These are phyloP conservation scores for Cryptoprocta ferox DNA, from an alignment of 2,797 vertebrate species.

Conservation along the genomic window DNA sequence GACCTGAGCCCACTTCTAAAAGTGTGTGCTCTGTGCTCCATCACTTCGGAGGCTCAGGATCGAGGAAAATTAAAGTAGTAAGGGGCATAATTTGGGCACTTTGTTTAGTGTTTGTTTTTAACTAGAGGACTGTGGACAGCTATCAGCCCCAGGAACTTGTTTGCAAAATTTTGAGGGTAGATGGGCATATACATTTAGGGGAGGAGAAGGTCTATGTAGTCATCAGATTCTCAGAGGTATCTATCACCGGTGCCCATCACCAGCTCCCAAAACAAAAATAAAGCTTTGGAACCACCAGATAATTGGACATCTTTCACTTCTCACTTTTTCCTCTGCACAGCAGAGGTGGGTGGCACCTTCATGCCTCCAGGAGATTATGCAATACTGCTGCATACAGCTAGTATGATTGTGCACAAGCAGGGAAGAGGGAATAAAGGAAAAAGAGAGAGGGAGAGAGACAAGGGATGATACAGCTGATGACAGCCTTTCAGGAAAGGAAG, in stretches of 20 bases:
- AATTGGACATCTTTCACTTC: neutral
- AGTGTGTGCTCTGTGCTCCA: neutral
- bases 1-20: neutral
- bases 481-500: neutral
- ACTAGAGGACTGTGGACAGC: neutral
- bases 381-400: neutral
- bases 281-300: neutral
- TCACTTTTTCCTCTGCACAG: neutral
- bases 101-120: neutral
- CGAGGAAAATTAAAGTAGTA: neutral
- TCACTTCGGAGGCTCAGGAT: neutral
- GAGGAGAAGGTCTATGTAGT: neutral
- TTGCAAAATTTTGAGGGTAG: neutral
- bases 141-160: neutral
- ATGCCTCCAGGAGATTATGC: neutral
- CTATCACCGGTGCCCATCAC: neutral
- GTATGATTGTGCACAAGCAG: neutral
- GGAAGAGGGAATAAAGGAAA: neutral
- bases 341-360: neutral
- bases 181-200: neutral
- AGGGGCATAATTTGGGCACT: neutral
- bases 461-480: neutral
- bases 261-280: neutral
- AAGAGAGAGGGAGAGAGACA: neutral
- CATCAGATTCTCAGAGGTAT: neutral